Percentiles rank a stretch among this genome's conserved stretches.
Evolutionary conservation across 2,888 invertebrate species (phyloP).

Genomic region (Molanna angustata): DNA sequence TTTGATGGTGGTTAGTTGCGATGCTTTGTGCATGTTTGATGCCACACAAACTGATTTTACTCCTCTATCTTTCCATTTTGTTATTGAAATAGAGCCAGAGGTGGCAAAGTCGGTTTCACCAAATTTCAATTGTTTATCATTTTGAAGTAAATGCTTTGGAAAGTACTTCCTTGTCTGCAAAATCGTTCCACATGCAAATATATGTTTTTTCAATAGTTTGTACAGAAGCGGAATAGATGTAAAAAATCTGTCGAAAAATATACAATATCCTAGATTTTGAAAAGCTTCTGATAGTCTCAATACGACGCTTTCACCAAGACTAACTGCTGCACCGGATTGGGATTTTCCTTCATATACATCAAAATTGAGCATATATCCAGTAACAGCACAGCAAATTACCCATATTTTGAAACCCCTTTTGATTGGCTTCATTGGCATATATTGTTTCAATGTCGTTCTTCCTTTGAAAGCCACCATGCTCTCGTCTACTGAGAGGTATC

Average conservation of each 20-base stretch:
- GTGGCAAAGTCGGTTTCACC: not conserved
- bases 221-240: not conserved
- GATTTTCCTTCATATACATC: slow-evolving; percentile 27
- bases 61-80: too few species aligned
- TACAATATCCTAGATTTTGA: not conserved
- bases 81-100: too few species aligned
- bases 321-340: not conserved
- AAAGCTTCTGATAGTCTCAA: not conserved
- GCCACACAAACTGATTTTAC: too few species aligned
- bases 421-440: slow-evolving; percentile 33
- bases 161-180: not conserved
- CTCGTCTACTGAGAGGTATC: slow-evolving; percentile 32
- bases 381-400: slow-evolving; percentile 30
- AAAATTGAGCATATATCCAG: slow-evolving; percentile 28
- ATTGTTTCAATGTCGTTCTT: slow-evolving; percentile 32
- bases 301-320: slow-evolving; percentile 1
- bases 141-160: too few species aligned
- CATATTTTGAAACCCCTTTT: slow-evolving; percentile 35
- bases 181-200: slow-evolving; percentile 3
- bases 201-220: not conserved
- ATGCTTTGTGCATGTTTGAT: too few species aligned
- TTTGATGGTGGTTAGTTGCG: too few species aligned
- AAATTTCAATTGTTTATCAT: slow-evolving; percentile 2
- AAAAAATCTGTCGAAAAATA: slow-evolving; percentile 6
- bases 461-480: slow-evolving; percentile 35